Evolutionary conservation across 2,797 vertebrate species (phyloP).

Genomic region (Hephaestus fuliginosus): DNA sequence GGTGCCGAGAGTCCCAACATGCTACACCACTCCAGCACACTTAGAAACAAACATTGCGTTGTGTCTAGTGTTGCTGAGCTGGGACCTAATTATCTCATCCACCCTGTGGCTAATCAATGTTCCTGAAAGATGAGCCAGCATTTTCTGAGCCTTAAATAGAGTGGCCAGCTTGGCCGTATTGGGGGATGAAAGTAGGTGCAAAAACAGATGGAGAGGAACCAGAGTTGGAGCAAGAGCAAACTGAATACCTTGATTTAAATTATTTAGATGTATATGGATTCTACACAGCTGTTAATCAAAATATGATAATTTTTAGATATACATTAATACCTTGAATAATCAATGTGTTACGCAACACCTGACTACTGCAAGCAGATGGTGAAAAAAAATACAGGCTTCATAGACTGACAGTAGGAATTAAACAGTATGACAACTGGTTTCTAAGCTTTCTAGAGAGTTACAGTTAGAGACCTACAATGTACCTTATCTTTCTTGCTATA

Average conservation of each 20-base stretch:
- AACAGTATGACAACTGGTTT: neutral
- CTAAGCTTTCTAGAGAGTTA: neutral
- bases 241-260: conserved; percentile 28
- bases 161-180: conserved; percentile 59
- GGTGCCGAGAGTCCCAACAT: conserved; percentile 40
- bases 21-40: conserved; percentile 57
- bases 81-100: conserved; percentile 81
- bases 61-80: conserved; percentile 70
- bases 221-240: conserved; percentile 29
- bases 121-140: conserved; percentile 81
- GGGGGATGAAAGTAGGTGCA: conserved; percentile 65
- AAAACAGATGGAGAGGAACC: conserved; percentile 67
- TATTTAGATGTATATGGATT: conserved; percentile 35
- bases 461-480: neutral
- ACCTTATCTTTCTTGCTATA: neutral
- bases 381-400: conserved; percentile 14
- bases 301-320: conserved; percentile 33
- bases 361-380: conserved; percentile 31
- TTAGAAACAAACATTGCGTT: conserved; percentile 64
- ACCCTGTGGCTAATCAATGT: conserved; percentile 79
- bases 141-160: conserved; percentile 75
- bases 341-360: conserved; percentile 14
- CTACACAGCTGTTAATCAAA: conserved; percentile 45
- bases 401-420: neutral
- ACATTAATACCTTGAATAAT: conserved; percentile 35